Percentiles rank a stretch among this genome's conserved stretches.
Evolutionary conservation across 1,140 invertebrate species (phyloP).

Genomic region (Eulimnadia texana): DNA sequence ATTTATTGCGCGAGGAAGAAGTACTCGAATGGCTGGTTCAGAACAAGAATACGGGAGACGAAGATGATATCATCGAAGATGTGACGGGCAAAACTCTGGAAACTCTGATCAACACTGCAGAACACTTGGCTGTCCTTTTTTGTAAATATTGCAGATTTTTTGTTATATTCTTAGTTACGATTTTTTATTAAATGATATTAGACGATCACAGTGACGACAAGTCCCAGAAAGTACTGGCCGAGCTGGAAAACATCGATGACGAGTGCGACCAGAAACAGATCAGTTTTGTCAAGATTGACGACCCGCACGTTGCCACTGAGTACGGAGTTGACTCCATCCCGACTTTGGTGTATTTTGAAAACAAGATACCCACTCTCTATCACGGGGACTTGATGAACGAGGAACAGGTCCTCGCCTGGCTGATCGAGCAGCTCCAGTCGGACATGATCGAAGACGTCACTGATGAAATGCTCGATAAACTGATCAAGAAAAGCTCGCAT

Average conservation of each 20-base stretch:
- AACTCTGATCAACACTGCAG: conserved; percentile 74
- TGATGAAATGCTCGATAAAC: conserved; percentile 78
- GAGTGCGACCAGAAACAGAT: conserved; percentile 82
- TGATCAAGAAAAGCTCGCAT: conserved; percentile 74
- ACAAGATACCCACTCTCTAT: conserved; percentile 80
- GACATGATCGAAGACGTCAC: conserved; percentile 92
- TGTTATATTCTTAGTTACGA: background rate
- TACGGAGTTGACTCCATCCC: conserved; percentile 75
- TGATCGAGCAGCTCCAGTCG: conserved; percentile 66
- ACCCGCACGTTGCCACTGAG: conserved; percentile 62
- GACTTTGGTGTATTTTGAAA: conserved; percentile 81
- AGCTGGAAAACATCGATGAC: conserved; percentile 83
- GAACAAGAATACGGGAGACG: conserved; percentile 81
- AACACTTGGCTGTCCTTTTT: conserved; percentile 81
- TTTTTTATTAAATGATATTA: too few relatives aligned
- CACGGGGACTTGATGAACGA: conserved; percentile 81
- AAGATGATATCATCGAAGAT: conserved; percentile 78
- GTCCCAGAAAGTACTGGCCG: conserved; percentile 43
- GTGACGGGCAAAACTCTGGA: conserved; percentile 74
- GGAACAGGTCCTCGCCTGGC: conserved; percentile 77
- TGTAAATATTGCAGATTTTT: conserved; percentile 46
- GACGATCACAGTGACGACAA: conserved; percentile 73
- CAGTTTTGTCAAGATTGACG: conserved; percentile 83
- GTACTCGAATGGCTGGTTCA: conserved; percentile 84
- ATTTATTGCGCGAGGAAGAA: conserved; percentile 77